Conservation (phyloP, 2,113 vertebrate species). For the Triplophysa siluroides region DNA sequence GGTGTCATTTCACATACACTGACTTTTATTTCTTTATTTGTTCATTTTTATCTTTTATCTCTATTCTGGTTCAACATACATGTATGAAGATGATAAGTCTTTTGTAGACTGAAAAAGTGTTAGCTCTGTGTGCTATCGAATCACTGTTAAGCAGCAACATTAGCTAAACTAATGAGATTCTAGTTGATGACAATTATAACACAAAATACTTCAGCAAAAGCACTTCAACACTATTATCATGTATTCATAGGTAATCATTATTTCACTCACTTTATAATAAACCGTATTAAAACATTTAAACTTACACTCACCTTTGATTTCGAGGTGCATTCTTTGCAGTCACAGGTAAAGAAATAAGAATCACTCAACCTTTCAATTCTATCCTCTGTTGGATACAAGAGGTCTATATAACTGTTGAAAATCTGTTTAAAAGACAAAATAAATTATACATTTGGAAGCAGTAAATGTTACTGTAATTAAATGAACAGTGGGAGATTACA, state of each 20-base stretch:
- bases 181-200: too few species aligned
- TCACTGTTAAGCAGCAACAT: too few species aligned
- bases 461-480: neutral
- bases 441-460: too few species aligned
- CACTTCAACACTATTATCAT: too few species aligned
- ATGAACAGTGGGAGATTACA: neutral
- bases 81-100: too few species aligned
- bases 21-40: neutral
- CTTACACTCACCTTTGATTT: constrained; percentile 82
- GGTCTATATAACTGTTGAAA: constrained; percentile 96
- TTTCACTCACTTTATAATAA: too few species aligned
- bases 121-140: too few species aligned
- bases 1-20: neutral
- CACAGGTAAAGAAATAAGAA: constrained; percentile 91
- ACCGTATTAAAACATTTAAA: neutral
- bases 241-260: too few species aligned
- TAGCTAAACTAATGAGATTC: too few species aligned
- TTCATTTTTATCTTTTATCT: too few species aligned
- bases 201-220: too few species aligned
- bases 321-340: constrained; percentile 85
- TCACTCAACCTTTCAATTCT: constrained; percentile 88
- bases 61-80: neutral
- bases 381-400: constrained; percentile 96
- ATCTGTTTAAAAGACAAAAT: constrained; percentile 69
- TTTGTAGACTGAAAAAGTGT: too few species aligned